Conservation (phyloP, 2,888 invertebrate species). For the Tuberolachnus salignus region DNA sequence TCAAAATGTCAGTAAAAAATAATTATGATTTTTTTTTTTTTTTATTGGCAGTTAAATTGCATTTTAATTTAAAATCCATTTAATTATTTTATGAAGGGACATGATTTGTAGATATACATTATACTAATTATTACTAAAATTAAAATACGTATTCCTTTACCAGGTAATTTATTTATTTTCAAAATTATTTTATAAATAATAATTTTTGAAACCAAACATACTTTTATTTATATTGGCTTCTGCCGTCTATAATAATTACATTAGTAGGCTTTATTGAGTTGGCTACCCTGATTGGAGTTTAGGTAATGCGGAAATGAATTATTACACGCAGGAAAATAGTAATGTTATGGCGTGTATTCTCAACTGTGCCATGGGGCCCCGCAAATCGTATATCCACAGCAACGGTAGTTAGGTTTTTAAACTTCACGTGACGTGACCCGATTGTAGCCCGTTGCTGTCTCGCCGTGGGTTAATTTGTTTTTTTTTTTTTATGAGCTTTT, state of each 20-base stretch:
- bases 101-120: no score
- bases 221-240: neutral
- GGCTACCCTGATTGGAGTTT: conserved; percentile 49
- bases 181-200: no score
- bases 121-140: no score
- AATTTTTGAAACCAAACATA: no score
- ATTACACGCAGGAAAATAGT: conserved; percentile 49
- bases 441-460: neutral
- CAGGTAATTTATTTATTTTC: no score
- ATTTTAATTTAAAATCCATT: no score
- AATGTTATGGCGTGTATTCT: conserved; percentile 43
- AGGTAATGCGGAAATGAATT: conserved; percentile 52
- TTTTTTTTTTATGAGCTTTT: conserved; percentile 43
- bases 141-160: no score
- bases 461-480: conserved; percentile 19
- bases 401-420: conserved; percentile 54
- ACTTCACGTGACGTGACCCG: conserved; percentile 45
- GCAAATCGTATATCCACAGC: conserved; percentile 49
- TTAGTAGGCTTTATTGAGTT: conserved; percentile 45
- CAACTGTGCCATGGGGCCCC: conserved; percentile 33
- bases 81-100: no score
- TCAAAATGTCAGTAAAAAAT: no score
- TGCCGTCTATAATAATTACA: conserved; percentile 26
- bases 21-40: no score
- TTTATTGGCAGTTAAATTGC: no score